Evolutionary conservation across 2,797 vertebrate genomes (phyloP).

Genomic region (Avahi laniger): DNA sequence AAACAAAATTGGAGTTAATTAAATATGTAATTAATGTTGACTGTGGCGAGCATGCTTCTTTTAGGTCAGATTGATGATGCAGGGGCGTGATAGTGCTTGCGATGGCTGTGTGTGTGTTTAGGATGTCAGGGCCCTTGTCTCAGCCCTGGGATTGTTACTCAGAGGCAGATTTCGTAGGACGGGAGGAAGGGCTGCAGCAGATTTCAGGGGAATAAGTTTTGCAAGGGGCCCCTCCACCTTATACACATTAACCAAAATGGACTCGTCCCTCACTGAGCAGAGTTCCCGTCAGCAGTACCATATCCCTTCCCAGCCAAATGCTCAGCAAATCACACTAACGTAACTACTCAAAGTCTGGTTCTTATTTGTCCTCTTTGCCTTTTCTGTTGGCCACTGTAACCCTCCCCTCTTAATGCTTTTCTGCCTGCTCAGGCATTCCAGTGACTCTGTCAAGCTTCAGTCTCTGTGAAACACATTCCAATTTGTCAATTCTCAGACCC

Average conservation of each 20-base stretch:
- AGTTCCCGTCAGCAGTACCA: background rate
- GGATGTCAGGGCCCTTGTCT: background rate
- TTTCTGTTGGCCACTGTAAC: background rate
- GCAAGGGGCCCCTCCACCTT: background rate
- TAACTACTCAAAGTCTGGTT: background rate
- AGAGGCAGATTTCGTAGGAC: background rate
- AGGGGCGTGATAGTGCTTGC: background rate
- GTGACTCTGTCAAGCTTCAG: background rate
- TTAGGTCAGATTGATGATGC: slow-evolving; percentile 4
- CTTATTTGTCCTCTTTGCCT: background rate
- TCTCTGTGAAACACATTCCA: background rate
- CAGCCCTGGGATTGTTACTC: background rate
- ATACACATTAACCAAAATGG: background rate
- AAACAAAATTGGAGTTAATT: slow-evolving; percentile 58
- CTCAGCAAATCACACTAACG: background rate
- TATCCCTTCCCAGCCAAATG: background rate
- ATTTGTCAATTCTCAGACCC: background rate
- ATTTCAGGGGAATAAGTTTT: background rate
- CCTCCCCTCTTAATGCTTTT: background rate
- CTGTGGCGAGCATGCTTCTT: slow-evolving; percentile 42
- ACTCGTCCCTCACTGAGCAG: background rate
- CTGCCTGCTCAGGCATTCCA: background rate
- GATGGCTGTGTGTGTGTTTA: background rate
- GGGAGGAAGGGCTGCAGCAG: background rate
- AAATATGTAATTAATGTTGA: slow-evolving; percentile 56